Evolutionary conservation across 2,888 invertebrate species (phyloP).

Genomic region (Hypselothyrea guttata): DNA sequence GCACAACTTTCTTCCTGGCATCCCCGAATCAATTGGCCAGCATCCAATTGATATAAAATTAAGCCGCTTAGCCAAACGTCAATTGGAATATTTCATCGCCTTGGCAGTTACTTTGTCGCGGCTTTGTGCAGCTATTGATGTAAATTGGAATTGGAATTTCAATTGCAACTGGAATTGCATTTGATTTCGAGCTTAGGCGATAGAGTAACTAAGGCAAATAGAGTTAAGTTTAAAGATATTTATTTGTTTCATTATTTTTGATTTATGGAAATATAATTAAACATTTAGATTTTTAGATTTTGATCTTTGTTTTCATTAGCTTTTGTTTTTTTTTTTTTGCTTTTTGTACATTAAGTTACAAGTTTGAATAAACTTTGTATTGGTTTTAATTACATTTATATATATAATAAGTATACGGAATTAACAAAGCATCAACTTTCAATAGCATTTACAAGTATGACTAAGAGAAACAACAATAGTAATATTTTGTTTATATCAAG

Average conservation of each 20-base stretch:
- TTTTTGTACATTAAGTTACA: constrained; percentile 61
- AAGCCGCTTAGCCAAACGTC: constrained; percentile 60
- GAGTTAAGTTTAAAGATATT: neutral
- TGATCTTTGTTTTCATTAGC: constrained; percentile 51
- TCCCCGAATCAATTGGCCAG: constrained; percentile 34
- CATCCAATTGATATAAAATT: constrained; percentile 30
- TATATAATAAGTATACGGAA: constrained; percentile 25
- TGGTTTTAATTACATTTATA: constrained; percentile 20
- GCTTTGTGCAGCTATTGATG: constrained; percentile 12
- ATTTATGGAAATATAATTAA: constrained; percentile 51
- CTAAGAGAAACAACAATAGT: constrained; percentile 42
- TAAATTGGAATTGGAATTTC: constrained; percentile 28
- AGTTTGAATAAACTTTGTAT: constrained; percentile 34
- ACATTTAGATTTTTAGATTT: constrained; percentile 63
- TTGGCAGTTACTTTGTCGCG: constrained; percentile 10
- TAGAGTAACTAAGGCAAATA: neutral
- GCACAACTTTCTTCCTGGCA: constrained; percentile 38
- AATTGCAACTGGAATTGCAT: constrained; percentile 35
- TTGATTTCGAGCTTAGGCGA: constrained; percentile 5
- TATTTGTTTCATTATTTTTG: constrained; percentile 41
- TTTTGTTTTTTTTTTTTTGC: no score
- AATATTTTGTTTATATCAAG: constrained; percentile 7
- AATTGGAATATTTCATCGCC: constrained; percentile 29
- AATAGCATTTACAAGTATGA: constrained; percentile 24
- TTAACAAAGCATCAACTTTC: constrained; percentile 49